These are phyloP conservation scores for Habrosyne pyritoides DNA, from an alignment of 2,888 invertebrate genomes.

Conservation along the genomic window DNA sequence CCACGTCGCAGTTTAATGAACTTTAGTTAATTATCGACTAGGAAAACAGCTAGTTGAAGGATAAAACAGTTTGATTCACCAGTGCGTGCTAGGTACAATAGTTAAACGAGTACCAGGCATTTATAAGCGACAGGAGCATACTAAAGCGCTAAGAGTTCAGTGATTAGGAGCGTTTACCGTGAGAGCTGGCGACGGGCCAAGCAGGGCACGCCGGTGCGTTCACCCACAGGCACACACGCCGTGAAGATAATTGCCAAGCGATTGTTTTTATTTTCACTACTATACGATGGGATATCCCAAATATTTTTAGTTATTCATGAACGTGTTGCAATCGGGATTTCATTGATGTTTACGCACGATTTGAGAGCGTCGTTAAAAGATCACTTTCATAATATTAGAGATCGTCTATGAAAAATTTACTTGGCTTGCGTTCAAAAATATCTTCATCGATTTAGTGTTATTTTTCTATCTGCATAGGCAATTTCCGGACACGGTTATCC, in stretches of 20 bases:
- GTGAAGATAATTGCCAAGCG: conserved; percentile 60
- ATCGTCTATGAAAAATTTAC: not conserved
- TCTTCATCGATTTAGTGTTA: not conserved
- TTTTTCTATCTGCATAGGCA: not conserved
- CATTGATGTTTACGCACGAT: conserved; percentile 21
- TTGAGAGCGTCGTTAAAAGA: not conserved
- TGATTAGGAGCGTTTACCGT: conserved; percentile 79
- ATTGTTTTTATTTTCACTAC: conserved; percentile 66
- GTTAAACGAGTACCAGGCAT: conserved; percentile 69
- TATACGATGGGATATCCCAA: conserved; percentile 51
- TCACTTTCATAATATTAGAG: not conserved
- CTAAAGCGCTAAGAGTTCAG: conserved; percentile 66
- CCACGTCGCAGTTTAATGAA: conserved; percentile 31
- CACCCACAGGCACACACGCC: conserved; percentile 63
- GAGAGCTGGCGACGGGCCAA: conserved; percentile 78
- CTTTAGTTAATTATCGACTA: conserved; percentile 25
- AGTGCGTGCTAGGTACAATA: conserved; percentile 49
- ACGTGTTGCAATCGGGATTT: conserved; percentile 14
- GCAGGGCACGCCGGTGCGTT: conserved; percentile 77
- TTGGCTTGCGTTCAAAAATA: not conserved
- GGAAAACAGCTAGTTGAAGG: conserved; percentile 8
- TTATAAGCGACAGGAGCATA: conserved; percentile 73
- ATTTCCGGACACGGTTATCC: not conserved
- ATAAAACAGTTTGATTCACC: conserved; percentile 17
- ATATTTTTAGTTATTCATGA: conserved; percentile 35